Base-by-base conservation (phyloP, 2,797 vertebrate genomes). In the Champsocephalus esox region DNA sequence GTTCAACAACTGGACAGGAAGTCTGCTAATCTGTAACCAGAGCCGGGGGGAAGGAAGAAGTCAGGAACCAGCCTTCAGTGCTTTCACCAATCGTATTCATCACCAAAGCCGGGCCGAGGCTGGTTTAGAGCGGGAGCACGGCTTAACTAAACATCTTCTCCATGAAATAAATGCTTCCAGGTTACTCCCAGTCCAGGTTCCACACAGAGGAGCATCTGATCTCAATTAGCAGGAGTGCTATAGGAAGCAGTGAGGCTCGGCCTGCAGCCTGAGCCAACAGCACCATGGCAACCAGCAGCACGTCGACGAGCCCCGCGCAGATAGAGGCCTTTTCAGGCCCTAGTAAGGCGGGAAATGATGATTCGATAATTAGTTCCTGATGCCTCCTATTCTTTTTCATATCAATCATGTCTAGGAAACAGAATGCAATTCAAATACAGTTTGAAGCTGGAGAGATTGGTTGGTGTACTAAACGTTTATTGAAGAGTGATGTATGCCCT, bases 111-210 rank as follows among this genome's bases (percentile, higher is more conserved):
- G 76, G 83, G 84, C 88, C 77, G 88, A 72, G 92, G 86, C 94
- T 95, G 93, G 85, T 95, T 94, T 94, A 85, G 89, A 90, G 86
- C 32, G 19, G 88, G 88, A 93, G 92, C 92, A 79, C 32, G 78
- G 90, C 93, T 94, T 94, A 94, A 93, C 93, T 95, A 95, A 95
- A 95, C 94, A 95, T 96, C 89, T 91, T 93, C 94, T 94, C 94
- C 94, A 96, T 96, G 96, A 95, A 95, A 95, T 97, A 98, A 98
- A 96, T 97, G 96, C 94, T 98, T 97, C 96, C 96, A 98, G 96
- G 96, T 96, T 96, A 96, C 92, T 88, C 87, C 84, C 79, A 75
- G 92, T 94, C 93, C 81, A 91, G 96, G 96, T 96, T 96, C 92
- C 89, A 77, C 73, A 89, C 80, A 55, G 61, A 91, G 90, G 80